These are phyloP conservation scores for Notothenia rossii DNA, from an alignment of 2,113 vertebrate species.

Conservation along the genomic window DNA sequence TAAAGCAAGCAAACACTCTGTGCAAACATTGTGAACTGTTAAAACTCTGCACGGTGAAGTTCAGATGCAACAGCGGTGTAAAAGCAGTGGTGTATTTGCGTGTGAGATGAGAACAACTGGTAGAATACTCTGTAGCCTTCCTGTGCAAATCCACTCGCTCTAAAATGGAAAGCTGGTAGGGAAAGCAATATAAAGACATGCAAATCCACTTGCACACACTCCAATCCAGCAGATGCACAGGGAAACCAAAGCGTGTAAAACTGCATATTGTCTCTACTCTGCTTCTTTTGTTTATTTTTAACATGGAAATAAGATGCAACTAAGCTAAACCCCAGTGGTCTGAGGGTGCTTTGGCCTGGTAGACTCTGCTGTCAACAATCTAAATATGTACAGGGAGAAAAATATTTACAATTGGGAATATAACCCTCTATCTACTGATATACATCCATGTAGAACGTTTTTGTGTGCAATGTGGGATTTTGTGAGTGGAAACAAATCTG, in stretches of 20 bases:
- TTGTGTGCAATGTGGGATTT: slow-evolving; percentile 8
- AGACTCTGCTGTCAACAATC: slow-evolving; percentile 50
- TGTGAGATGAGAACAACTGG: slow-evolving; percentile 52
- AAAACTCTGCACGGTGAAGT: slow-evolving; percentile 13
- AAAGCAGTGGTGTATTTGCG: slow-evolving; percentile 52
- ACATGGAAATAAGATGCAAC: slow-evolving; percentile 76
- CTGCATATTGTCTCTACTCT: slow-evolving; percentile 58
- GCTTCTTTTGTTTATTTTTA: slow-evolving; percentile 63
- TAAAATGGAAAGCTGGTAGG: slow-evolving; percentile 63
- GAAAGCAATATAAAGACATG: slow-evolving; percentile 72
- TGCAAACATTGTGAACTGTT: slow-evolving; percentile 29
- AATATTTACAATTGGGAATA: slow-evolving; percentile 14
- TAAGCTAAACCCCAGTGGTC: slow-evolving; percentile 53
- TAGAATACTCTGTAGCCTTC: slow-evolving; percentile 56
- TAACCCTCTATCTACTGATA: neutral
- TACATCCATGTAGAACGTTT: neutral
- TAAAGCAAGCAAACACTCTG: slow-evolving; percentile 16
- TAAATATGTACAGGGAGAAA: slow-evolving; percentile 18
- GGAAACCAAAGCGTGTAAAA: slow-evolving; percentile 62
- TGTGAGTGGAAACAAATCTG: slow-evolving; percentile 11
- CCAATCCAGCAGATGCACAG: slow-evolving; percentile 61
- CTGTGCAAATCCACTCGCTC: slow-evolving; percentile 58
- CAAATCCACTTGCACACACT: slow-evolving; percentile 73
- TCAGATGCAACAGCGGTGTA: slow-evolving; percentile 23
- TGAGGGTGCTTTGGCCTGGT: slow-evolving; percentile 26